phyloP scores from a whole-genome alignment of 2,113 vertebrate species.

The Rhadina sibilatrix region DNA sequence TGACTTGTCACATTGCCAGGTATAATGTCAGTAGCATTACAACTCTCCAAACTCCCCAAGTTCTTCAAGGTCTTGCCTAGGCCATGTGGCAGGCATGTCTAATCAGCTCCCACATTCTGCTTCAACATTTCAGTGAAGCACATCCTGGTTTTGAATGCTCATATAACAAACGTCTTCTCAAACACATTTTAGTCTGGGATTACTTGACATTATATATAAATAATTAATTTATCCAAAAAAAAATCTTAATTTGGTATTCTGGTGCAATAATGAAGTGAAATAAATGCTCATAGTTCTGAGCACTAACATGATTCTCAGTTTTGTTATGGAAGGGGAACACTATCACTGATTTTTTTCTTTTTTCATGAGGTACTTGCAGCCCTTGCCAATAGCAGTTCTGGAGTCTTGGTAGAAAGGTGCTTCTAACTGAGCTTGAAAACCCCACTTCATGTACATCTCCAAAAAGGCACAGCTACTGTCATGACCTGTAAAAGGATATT shows the following conservation, averaged over 20 bases:
- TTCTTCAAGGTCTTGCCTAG: neutral
- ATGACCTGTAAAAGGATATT: neutral
- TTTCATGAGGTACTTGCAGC: neutral
- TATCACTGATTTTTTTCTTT: neutral
- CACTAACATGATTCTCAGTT: neutral
- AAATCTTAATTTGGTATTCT: neutral
- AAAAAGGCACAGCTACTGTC: neutral
- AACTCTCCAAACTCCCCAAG: neutral
- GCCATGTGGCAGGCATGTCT: neutral
- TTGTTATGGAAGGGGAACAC: neutral
- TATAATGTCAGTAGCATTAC: neutral
- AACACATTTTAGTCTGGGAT: neutral
- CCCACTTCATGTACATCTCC: neutral
- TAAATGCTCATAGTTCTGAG: neutral
- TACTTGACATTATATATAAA: neutral
- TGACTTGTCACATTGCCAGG: neutral
- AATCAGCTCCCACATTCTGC: neutral
- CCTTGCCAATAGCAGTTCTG: neutral
- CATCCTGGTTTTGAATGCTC: neutral
- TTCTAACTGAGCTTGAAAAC: neutral
- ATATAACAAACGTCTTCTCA: neutral
- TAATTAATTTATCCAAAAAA: neutral
- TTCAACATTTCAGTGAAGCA: neutral
- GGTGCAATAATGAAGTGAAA: neutral
- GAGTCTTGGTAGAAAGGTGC: neutral